phyloP scores from a whole-genome alignment of 2,797 vertebrate species.

The Myripristis murdjan region DNA sequence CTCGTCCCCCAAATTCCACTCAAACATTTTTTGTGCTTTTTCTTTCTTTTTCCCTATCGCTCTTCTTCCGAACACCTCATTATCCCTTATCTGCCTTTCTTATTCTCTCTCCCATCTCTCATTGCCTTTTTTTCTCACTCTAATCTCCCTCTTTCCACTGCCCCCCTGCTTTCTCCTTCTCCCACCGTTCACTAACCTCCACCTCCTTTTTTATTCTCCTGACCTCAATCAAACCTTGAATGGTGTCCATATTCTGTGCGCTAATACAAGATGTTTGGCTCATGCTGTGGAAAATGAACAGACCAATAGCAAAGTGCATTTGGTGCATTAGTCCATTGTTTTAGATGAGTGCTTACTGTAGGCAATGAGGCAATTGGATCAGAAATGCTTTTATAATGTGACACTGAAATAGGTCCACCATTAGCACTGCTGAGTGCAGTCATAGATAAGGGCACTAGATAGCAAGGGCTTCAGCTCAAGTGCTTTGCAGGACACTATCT shows the following conservation, averaged over 20 bases:
- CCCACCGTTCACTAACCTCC: conserved; percentile 52
- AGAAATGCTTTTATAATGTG: conserved; percentile 55
- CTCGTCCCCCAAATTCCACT: conserved; percentile 58
- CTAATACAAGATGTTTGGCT: neutral
- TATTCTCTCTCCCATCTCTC: conserved; percentile 66
- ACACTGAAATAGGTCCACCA: conserved; percentile 48
- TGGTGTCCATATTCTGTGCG: conserved; percentile 38
- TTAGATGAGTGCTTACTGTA: conserved; percentile 41
- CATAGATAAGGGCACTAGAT: conserved; percentile 57
- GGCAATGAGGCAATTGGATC: conserved; percentile 50
- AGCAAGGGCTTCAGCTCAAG: conserved; percentile 42
- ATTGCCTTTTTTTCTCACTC: conserved; percentile 25
- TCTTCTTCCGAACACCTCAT: conserved; percentile 70
- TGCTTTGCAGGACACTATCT: conserved; percentile 41
- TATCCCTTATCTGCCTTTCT: conserved; percentile 75
- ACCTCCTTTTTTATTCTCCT: conserved; percentile 27
- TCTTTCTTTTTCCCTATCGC: conserved; percentile 53
- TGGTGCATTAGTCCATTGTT: conserved; percentile 53
- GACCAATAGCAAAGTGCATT: conserved; percentile 36
- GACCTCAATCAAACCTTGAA: conserved; percentile 49
- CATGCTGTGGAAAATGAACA: conserved; percentile 27
- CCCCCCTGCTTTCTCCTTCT: conserved; percentile 52
- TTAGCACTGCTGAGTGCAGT: conserved; percentile 54
- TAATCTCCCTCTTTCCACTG: conserved; percentile 54
- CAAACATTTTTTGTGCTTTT: conserved; percentile 49